Conservation (phyloP, 64 coral and sea anemone genomes). For the Platygyra sinensis region DNA sequence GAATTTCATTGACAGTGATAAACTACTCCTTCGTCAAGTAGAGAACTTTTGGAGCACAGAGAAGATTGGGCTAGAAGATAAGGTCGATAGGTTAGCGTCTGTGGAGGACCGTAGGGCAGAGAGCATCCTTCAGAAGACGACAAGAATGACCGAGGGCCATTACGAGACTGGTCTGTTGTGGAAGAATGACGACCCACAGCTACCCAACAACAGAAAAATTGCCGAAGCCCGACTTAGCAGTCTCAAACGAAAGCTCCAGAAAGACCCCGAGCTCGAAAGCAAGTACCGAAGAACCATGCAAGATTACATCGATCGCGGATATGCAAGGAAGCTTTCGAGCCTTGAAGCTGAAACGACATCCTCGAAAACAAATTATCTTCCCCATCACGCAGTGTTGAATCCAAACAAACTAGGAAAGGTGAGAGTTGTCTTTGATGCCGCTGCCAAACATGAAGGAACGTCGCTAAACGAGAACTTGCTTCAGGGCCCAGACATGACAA, state of each 20-base stretch:
- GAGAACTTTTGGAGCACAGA: constrained; percentile 67
- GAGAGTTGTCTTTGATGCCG: no score
- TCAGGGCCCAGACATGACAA: constrained; percentile 46
- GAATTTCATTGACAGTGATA: constrained; percentile 12
- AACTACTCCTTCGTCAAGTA: constrained; percentile 17
- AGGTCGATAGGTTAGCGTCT: neutral
- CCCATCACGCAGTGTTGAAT: neutral
- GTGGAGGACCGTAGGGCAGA: constrained; percentile 28
- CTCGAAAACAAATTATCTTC: neutral
- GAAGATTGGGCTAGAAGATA: neutral
- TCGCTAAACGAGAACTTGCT: constrained; percentile 40
- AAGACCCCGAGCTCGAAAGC: constrained; percentile 8
- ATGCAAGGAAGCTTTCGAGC: neutral
- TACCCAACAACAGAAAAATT: constrained; percentile 34
- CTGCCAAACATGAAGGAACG: constrained; percentile 5
- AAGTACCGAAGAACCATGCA: constrained; percentile 39
- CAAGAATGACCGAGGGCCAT: neutral
- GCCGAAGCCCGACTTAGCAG: neutral
- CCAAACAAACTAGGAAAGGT: neutral
- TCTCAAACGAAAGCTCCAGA: constrained; percentile 22
- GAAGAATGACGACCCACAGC: neutral
- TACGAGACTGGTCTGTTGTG: constrained; percentile 50
- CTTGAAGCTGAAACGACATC: constrained; percentile 3
- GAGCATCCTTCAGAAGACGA: neutral
- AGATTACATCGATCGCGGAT: constrained; percentile 1